Conservation (phyloP, 2,888 invertebrate species). For the Piscicola geometra region DNA sequence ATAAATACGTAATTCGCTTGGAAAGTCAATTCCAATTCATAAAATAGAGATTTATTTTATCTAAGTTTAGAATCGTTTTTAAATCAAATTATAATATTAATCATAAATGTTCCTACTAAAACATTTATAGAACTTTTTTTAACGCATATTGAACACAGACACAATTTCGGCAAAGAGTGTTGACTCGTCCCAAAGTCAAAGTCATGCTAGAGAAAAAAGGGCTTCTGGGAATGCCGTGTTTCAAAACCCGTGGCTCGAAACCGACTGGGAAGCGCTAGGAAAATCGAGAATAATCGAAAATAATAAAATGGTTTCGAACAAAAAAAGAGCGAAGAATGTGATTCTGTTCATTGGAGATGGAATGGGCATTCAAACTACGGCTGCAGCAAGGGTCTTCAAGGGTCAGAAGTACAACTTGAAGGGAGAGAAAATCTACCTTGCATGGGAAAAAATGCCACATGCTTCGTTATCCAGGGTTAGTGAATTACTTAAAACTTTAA, state of each 20-base stretch:
- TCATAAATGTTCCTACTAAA: too few species aligned
- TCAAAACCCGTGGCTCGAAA: conserved; percentile 3
- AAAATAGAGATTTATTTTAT: too few species aligned
- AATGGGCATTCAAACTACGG: conserved; percentile 76
- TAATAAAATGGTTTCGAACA: not conserved
- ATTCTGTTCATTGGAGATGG: conserved; percentile 69
- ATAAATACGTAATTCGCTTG: too few species aligned
- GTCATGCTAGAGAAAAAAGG: not conserved
- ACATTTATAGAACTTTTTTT: too few species aligned
- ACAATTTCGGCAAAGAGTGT: too few species aligned
- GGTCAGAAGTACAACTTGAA: conserved; percentile 49
- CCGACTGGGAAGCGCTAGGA: conserved; percentile 19
- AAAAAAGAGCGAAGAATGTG: conserved; percentile 49
- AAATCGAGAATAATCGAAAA: not conserved
- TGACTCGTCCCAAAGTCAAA: not conserved
- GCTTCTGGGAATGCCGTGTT: not conserved
- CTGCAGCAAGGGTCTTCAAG: conserved; percentile 66
- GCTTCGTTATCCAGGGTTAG: conserved; percentile 76
- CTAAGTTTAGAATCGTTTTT: too few species aligned
- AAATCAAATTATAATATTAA: too few species aligned
- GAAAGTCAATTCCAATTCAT: too few species aligned
- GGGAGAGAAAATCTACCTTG: conserved; percentile 69
- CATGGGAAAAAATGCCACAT: conserved; percentile 77
- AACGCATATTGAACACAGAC: too few species aligned
- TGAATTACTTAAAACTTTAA: too few species aligned